Percentiles rank a stretch among this genome's conserved stretches.
Evolutionary conservation across 2,888 invertebrate species (phyloP).

Genomic region (Rhamnusium bicolor): DNA sequence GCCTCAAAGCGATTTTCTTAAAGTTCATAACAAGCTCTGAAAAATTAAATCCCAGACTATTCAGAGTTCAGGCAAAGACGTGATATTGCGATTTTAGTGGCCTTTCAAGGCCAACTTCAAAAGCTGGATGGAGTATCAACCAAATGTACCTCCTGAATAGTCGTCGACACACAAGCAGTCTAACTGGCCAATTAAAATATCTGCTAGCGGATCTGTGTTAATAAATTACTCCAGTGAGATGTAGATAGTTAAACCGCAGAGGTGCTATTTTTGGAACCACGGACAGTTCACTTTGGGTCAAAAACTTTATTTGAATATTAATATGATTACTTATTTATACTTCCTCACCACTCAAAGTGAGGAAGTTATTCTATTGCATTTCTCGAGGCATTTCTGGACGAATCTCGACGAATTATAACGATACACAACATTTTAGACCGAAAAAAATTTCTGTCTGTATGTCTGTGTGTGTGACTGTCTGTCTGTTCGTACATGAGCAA

Average conservation of each 20-base stretch:
- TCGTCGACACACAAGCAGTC: slow-evolving; percentile 10
- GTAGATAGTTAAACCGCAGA: not conserved
- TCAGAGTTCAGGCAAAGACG: too few species aligned
- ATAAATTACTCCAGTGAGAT: slow-evolving; percentile 30
- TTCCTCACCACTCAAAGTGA: too few species aligned
- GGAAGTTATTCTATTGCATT: too few species aligned
- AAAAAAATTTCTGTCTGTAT: too few species aligned
- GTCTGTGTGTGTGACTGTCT: too few species aligned
- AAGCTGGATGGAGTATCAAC: slow-evolving; percentile 7
- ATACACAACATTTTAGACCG: too few species aligned
- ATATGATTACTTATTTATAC: not conserved
- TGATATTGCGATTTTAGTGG: slow-evolving; percentile 17
- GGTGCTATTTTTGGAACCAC: slow-evolving; percentile 10
- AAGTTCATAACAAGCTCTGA: not conserved
- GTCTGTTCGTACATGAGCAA: too few species aligned
- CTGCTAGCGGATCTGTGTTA: slow-evolving; percentile 13
- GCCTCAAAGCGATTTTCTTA: not conserved
- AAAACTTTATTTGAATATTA: not conserved
- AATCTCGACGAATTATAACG: too few species aligned
- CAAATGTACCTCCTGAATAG: slow-evolving; percentile 8
- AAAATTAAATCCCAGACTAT: not conserved
- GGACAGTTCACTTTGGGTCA: slow-evolving; percentile 16
- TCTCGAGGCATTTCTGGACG: too few species aligned
- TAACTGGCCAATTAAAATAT: slow-evolving; percentile 42
- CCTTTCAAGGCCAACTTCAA: slow-evolving; percentile 38